Evolutionary conservation across 1,140 invertebrate genomes (phyloP).

Genomic region (Solen grandis): DNA sequence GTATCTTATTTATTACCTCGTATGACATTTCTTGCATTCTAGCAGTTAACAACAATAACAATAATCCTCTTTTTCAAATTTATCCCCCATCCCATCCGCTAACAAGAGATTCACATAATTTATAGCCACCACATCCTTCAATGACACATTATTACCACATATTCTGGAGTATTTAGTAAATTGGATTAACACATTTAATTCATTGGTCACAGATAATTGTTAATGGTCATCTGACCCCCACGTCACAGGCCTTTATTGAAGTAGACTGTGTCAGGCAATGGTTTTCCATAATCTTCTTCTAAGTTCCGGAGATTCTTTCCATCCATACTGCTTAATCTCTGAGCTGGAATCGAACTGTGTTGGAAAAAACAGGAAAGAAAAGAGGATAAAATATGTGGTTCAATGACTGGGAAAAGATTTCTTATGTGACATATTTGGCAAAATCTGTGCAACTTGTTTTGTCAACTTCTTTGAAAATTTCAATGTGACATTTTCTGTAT

Average conservation of each 20-base stretch:
- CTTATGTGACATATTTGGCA: background rate
- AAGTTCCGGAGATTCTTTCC: background rate
- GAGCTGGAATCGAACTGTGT: constrained; percentile 2
- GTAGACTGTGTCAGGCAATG: constrained; percentile 18
- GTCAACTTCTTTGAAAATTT: no score
- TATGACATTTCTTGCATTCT: no score
- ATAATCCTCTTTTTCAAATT: background rate
- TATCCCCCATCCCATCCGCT: background rate
- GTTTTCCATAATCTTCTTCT: constrained; percentile 15
- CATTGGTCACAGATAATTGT: background rate
- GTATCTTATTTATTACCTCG: no score
- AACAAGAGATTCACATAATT: background rate
- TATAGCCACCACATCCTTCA: background rate
- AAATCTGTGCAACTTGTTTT: no score
- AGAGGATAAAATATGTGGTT: background rate
- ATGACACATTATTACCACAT: background rate
- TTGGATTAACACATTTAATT: background rate
- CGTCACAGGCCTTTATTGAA: constrained; percentile 47
- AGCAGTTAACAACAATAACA: background rate
- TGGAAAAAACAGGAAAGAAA: background rate
- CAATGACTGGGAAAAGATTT: background rate
- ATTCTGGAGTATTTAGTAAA: background rate
- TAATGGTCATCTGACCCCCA: no score
- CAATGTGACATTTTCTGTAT: no score
- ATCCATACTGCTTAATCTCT: constrained; percentile 5